phyloP scores from a whole-genome alignment of 2,888 invertebrate species.

The Gortyna flavago region DNA sequence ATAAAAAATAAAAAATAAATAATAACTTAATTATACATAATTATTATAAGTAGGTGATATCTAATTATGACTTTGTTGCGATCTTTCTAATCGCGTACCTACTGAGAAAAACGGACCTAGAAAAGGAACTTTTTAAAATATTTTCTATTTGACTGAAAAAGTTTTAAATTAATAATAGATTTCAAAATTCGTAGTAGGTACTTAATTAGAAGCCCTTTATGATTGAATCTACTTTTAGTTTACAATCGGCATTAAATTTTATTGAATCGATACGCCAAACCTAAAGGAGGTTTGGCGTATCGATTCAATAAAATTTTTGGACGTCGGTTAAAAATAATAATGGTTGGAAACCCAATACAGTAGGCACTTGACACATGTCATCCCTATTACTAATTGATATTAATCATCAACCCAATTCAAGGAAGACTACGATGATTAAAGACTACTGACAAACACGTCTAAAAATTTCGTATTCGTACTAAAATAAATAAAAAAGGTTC shows the following conservation, averaged over 20 bases:
- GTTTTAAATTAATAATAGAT: neutral
- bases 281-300: no score
- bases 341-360: conserved; percentile 8
- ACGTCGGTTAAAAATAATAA: conserved; percentile 20
- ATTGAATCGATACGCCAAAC: neutral
- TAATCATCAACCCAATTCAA: conserved; percentile 40
- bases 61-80: neutral
- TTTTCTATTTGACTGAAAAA: neutral
- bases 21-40: no score
- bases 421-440: conserved; percentile 18
- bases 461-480: neutral
- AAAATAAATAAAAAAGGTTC: neutral
- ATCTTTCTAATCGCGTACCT: no score
- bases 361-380: conserved; percentile 13
- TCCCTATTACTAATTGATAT: conserved; percentile 20
- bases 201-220: neutral
- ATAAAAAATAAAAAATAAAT: no score
- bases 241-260: neutral
- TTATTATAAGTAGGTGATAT: neutral
- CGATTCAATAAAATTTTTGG: no score
- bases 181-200: neutral
- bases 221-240: conserved; percentile 1
- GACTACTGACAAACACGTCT: neutral
- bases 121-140: neutral
- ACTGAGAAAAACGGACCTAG: neutral